Percentiles rank a stretch among this genome's conserved stretches.
Evolutionary conservation across 2,797 vertebrate species (phyloP).

Genomic region (Calcarius lapponicus): DNA sequence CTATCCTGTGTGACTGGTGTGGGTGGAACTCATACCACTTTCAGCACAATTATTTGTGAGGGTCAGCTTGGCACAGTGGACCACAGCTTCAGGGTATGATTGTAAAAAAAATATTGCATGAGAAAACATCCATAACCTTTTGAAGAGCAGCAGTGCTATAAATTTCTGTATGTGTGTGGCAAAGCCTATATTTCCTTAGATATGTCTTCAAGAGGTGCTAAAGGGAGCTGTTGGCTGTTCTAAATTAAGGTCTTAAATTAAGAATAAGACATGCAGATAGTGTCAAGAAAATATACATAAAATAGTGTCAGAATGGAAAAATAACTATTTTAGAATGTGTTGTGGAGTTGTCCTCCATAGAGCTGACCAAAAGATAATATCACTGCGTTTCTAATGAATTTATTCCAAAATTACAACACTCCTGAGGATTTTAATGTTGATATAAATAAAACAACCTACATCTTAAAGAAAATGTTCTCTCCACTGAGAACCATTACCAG

Average conservation of each 20-base stretch:
- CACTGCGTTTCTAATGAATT: background rate
- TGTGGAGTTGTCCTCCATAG: background rate
- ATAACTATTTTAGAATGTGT: background rate
- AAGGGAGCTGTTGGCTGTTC: background rate
- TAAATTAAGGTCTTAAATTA: background rate
- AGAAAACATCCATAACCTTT: background rate
- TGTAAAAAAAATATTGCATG: background rate
- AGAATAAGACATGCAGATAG: background rate
- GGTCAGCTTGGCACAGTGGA: background rate
- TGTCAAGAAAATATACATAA: background rate
- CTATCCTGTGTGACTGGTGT: background rate
- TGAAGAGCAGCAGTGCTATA: background rate
- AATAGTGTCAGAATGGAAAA: background rate
- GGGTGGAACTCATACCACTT: background rate
- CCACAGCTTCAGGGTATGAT: background rate
- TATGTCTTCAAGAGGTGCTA: background rate
- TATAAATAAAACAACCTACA: background rate
- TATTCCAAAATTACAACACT: background rate
- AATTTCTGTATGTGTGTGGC: background rate
- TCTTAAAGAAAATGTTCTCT: background rate
- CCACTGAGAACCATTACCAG: background rate
- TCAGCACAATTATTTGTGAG: background rate
- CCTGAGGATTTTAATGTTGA: background rate
- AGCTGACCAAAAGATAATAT: background rate
- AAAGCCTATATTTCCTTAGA: background rate